A percentile compares a stretch with the other conserved stretches of the same genome.
Conservation (phyloP, 2,113 vertebrate species). For the Bambusicola thoracicus region DNA sequence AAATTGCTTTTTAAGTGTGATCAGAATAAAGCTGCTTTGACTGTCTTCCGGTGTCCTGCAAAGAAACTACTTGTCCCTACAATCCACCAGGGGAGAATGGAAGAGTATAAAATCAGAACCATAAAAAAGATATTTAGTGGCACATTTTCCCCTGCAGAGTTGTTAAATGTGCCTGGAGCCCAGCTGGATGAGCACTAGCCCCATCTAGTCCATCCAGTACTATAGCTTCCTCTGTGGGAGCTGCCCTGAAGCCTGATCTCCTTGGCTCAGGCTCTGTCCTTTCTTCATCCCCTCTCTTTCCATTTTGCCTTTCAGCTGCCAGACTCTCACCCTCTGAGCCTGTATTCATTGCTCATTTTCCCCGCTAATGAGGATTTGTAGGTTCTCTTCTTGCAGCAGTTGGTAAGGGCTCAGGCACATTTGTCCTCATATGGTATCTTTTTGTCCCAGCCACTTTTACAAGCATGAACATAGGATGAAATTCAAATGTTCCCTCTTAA, state of each 20-base stretch:
- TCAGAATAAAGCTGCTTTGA: neutral
- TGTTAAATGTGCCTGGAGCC: neutral
- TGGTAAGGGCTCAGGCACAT: accelerated
- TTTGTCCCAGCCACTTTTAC: neutral
- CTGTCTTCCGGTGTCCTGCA: neutral
- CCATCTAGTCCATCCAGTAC: neutral
- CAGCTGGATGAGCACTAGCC: neutral
- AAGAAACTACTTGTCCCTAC: neutral
- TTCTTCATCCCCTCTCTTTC: neutral
- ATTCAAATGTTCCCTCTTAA: neutral
- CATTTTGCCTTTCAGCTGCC: neutral
- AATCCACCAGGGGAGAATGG: neutral
- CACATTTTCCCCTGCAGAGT: neutral
- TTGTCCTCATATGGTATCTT: neutral
- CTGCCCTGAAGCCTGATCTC: neutral
- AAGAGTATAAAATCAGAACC: neutral
- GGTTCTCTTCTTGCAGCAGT: neutral
- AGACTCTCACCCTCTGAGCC: neutral
- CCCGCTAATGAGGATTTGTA: neutral
- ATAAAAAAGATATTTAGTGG: neutral
- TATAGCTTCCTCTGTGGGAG: neutral
- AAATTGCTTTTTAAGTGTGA: neutral
- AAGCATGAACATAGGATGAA: neutral
- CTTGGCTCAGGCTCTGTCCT: neutral
- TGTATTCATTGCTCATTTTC: neutral